Evolutionary conservation across 2,888 invertebrate genomes (phyloP).

Genomic region (Orthosia incerta): DNA sequence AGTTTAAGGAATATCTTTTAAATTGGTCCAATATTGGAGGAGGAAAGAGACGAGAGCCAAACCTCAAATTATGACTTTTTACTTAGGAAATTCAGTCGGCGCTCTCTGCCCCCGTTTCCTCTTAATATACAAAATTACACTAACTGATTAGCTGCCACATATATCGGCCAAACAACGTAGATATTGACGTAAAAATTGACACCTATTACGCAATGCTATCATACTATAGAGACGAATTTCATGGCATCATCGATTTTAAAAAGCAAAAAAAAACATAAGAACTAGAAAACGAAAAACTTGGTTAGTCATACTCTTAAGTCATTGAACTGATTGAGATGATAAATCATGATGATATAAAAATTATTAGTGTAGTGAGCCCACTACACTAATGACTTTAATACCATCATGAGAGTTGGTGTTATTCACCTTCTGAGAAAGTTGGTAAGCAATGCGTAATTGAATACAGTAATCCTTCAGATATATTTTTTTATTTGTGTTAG

Average conservation of each 20-base stretch:
- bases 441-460: not conserved
- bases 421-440: not conserved
- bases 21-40: too few relatives aligned
- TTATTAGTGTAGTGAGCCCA: not conserved
- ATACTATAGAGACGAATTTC: constrained; percentile 1
- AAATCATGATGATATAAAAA: constrained; percentile 18
- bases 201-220: constrained; percentile 27
- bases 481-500: too few relatives aligned
- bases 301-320: not conserved
- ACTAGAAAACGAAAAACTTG: not conserved
- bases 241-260: constrained; percentile 21
- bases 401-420: not conserved
- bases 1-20: too few relatives aligned
- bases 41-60: too few relatives aligned
- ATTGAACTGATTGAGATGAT: not conserved
- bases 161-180: constrained; percentile 20
- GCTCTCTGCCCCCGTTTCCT: too few relatives aligned
- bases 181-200: constrained; percentile 24
- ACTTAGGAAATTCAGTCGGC: too few relatives aligned
- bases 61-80: too few relatives aligned
- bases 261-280: not conserved
- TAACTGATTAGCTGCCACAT: constrained; percentile 2
- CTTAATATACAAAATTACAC: not conserved
- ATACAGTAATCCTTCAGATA: not conserved
- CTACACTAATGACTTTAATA: too few relatives aligned